A percentile compares a stretch with the other conserved stretches of the same genome.
These are phyloP conservation scores for Sturmia bella DNA, from an alignment of 2,888 invertebrate genomes.

Conservation along the genomic window DNA sequence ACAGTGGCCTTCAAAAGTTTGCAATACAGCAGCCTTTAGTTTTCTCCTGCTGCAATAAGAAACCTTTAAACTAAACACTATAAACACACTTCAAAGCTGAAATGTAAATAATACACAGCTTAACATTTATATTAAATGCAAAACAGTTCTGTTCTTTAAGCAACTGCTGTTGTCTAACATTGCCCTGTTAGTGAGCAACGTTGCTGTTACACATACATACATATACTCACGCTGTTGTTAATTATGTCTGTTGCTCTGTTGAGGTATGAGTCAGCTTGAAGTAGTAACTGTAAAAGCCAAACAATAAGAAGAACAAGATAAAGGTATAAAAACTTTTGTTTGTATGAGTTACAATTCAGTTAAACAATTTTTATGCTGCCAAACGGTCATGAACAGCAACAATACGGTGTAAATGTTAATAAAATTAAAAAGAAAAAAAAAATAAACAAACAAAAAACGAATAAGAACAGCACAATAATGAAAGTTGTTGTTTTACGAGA, in stretches of 20 bases:
- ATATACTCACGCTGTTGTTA: conserved; percentile 6
- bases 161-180: no score
- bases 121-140: no score
- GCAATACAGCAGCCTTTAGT: no score
- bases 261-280: neutral
- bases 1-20: no score
- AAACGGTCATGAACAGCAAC: conserved; percentile 48
- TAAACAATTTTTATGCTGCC: conserved; percentile 54
- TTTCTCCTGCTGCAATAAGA: no score
- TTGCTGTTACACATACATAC: neutral
- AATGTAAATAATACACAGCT: no score
- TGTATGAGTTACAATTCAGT: conserved; percentile 48
- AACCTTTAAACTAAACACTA: no score
- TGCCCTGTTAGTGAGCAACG: no score
- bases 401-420: conserved; percentile 8
- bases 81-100: no score
- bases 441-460: conserved; percentile 10
- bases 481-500: conserved; percentile 1
- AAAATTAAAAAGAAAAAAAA: neutral
- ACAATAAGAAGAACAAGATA: conserved; percentile 32
- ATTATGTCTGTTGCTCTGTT: neutral
- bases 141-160: no score
- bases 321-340: conserved; percentile 55
- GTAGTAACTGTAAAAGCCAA: conserved; percentile 13
- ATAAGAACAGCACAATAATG: neutral